Conservation (phyloP, 2,888 invertebrate genomes). For the Odiellus spinosus region DNA sequence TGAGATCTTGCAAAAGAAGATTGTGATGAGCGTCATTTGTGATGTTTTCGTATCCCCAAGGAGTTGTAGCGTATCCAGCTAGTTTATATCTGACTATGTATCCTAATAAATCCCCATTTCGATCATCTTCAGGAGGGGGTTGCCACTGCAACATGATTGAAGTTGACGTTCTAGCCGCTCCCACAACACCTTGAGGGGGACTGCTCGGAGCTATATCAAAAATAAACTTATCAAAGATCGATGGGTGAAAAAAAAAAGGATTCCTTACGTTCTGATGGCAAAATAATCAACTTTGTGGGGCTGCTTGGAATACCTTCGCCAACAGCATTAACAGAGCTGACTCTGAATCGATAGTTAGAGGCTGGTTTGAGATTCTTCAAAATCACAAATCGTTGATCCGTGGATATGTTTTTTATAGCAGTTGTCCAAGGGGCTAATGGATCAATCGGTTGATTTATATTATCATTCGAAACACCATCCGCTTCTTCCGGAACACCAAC, state of each 20-base stretch:
- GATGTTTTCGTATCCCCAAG: slow-evolving; percentile 80
- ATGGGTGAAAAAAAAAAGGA: background rate
- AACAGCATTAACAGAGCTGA: slow-evolving; percentile 89
- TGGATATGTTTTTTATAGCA: slow-evolving; percentile 66
- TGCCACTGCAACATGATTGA: slow-evolving; percentile 78
- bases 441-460: slow-evolving; percentile 4
- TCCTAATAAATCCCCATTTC: slow-evolving; percentile 87
- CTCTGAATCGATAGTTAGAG: slow-evolving; percentile 85
- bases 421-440: slow-evolving; percentile 62
- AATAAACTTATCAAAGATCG: slow-evolving; percentile 1
- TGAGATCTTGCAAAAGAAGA: slow-evolving; percentile 76
- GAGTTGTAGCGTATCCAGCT: slow-evolving; percentile 69
- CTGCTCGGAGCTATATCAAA: slow-evolving; percentile 69
- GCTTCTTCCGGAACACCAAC: background rate
- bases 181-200: slow-evolving; percentile 84
- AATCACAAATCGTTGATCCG: slow-evolving; percentile 57
- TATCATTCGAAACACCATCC: background rate
- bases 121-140: slow-evolving; percentile 79
- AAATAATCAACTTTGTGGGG: slow-evolving; percentile 69
- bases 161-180: slow-evolving; percentile 80
- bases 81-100: slow-evolving; percentile 81
- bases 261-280: slow-evolving; percentile 85
- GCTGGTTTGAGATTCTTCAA: slow-evolving; percentile 80
- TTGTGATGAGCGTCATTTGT: slow-evolving; percentile 83
- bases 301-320: slow-evolving; percentile 85